Base-by-base conservation (phyloP, 2,888 invertebrate genomes). In the Noctua pronuba region DNA sequence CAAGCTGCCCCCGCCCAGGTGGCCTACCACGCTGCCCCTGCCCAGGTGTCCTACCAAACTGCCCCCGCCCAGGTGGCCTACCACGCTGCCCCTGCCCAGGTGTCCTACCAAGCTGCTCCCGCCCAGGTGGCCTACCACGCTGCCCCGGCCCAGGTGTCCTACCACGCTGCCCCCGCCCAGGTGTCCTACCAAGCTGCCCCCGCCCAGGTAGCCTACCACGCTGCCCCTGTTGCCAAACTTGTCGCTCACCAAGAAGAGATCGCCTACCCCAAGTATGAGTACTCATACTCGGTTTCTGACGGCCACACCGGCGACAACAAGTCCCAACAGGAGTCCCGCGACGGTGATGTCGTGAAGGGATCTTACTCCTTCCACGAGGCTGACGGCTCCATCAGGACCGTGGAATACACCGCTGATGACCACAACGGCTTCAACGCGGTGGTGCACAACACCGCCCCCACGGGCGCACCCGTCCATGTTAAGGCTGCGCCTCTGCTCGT, bases 221-320 rank as follows among this genome's bases (percentile, higher is more conserved):
- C 96, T 71, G 92, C 95, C 70, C 94, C 96, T 21, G 52, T 85
- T 46, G 46, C 85, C 46, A 86, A 86, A 76, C 93, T 92, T 58
- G 94, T 95, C 28, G 83, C 83, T 60, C 74, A 80, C 24, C 82
- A 68, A 49, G 86, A 86, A 74, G 83, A 86, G 60, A 73, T 83
- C 46, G 80, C 87, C 35, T 73, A 84, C 91, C 94, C 94, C 70
- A 92, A 94, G 85, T 95, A 95, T 91, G 94, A 95, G 86, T 96
- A 94, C 93, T 93, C 92, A 75, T 97, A 97, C 92, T 96, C 96
- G 70, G 96, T 97, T 13, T 93, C 95, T 86, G 97, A 97, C 87
- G 94, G 94, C 60, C 95, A 96, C 92, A 96, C 96, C 89, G 97
- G 97, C 49, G 97, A 97, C 93, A 93, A 95, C 91, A 96, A 97